Percentiles rank a stretch among this genome's conserved stretches.
These are phyloP conservation scores for Phycodurus eques DNA, from an alignment of 2,113 vertebrate species.

Conservation along the genomic window DNA sequence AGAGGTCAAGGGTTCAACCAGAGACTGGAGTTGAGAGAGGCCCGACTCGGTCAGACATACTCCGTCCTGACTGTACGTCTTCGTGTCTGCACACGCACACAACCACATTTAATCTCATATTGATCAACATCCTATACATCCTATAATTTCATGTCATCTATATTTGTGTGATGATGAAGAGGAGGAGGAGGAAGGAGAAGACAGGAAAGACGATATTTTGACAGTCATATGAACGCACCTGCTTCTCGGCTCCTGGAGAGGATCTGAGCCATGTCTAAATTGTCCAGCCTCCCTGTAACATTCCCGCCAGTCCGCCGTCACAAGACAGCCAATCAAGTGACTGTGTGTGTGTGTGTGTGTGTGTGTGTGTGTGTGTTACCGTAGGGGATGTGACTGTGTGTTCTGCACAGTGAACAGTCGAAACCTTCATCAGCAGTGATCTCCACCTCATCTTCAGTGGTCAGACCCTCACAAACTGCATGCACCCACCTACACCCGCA, in stretches of 20 bases:
- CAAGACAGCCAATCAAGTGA: background rate
- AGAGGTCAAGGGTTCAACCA: slow-evolving; percentile 78
- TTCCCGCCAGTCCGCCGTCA: slow-evolving; percentile 3
- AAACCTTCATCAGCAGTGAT: slow-evolving; percentile 87
- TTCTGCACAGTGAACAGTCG: slow-evolving; percentile 89
- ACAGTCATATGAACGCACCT: slow-evolving; percentile 34
- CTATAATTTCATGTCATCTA: background rate
- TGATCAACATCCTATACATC: background rate
- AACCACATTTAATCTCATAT: background rate
- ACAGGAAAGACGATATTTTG: background rate
- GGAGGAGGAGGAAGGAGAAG: background rate
- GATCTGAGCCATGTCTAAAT: slow-evolving; percentile 54
- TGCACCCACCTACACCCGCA: slow-evolving; percentile 87
- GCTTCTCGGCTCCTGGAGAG: slow-evolving; percentile 55
- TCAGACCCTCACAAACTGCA: slow-evolving; percentile 88
- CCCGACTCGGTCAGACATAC: slow-evolving; percentile 94
- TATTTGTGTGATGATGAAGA: background rate
- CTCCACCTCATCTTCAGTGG: slow-evolving; percentile 89
- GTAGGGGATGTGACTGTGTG: slow-evolving; percentile 69
- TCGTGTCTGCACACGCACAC: slow-evolving; percentile 74
- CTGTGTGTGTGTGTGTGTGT: background rate
- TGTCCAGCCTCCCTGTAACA: slow-evolving; percentile 44
- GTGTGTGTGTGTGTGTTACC: slow-evolving; percentile 68
- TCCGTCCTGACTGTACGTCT: slow-evolving; percentile 95
- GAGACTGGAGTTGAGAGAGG: slow-evolving; percentile 90